phyloP scores from a whole-genome alignment of 1,140 invertebrate species.

The Stegodyphus mimosarum region DNA sequence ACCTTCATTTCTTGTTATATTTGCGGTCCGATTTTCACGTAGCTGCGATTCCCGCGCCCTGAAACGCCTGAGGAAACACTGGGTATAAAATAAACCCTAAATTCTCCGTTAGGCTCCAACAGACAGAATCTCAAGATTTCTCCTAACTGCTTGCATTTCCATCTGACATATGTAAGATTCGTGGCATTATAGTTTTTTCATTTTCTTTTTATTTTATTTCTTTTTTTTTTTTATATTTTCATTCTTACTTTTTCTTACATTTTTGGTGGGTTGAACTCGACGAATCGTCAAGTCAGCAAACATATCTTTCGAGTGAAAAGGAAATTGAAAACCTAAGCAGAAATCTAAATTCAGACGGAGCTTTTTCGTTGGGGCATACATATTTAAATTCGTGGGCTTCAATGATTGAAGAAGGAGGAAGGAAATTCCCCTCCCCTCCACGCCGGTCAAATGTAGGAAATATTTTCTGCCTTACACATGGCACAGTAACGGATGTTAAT shows the following conservation, averaged over 20 bases:
- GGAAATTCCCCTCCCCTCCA: too few relatives aligned
- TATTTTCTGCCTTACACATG: too few relatives aligned
- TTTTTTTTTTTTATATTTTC: background rate
- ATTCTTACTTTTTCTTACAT: background rate
- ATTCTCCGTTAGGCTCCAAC: too few relatives aligned
- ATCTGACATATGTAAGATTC: constrained; percentile 35
- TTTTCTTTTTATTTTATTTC: background rate
- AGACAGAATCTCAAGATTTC: too few relatives aligned
- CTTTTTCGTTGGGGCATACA: constrained; percentile 22
- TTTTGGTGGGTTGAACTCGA: background rate
- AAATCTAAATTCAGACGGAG: constrained; percentile 51
- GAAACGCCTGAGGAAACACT: too few relatives aligned
- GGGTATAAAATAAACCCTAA: too few relatives aligned
- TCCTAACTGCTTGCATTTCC: constrained; percentile 4
- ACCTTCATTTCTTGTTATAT: too few relatives aligned
- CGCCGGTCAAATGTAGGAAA: too few relatives aligned
- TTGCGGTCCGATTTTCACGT: too few relatives aligned
- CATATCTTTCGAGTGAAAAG: constrained; percentile 41
- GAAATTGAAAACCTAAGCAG: constrained; percentile 57
- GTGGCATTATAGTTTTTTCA: background rate
- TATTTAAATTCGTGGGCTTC: constrained; percentile 44
- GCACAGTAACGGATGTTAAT: too few relatives aligned
- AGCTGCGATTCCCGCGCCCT: too few relatives aligned
- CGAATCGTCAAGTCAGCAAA: constrained; percentile 52
- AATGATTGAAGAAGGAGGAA: constrained; percentile 19